These are phyloP conservation scores for Encarsia formosa DNA, from an alignment of 2,888 invertebrate species.

Conservation along the genomic window DNA sequence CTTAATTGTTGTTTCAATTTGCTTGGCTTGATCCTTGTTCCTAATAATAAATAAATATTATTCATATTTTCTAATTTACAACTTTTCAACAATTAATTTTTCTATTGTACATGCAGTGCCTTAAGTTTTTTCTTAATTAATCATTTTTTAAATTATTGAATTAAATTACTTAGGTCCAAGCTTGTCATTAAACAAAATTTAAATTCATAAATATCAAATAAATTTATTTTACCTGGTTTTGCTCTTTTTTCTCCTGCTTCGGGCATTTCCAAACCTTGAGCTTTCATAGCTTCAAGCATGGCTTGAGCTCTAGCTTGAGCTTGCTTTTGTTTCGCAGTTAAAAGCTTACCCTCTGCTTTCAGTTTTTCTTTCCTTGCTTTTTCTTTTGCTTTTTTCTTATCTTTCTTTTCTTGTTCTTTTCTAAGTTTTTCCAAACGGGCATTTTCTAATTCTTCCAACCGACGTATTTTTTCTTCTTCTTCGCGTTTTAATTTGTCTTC, in stretches of 20 bases:
- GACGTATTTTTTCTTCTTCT: constrained; percentile 75
- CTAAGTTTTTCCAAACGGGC: constrained; percentile 71
- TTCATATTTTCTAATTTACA: not conserved
- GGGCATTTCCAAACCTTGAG: constrained; percentile 80
- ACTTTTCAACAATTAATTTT: not conserved
- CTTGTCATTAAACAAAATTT: no score
- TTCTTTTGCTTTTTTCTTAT: constrained; percentile 85
- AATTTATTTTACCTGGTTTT: constrained; percentile 47
- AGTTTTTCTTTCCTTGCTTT: constrained; percentile 87
- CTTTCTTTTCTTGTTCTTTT: constrained; percentile 82
- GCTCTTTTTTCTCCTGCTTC: constrained; percentile 61
- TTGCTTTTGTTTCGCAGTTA: constrained; percentile 91
- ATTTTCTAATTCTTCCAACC: constrained; percentile 70
- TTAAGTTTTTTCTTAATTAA: no score
- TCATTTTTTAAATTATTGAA: no score
- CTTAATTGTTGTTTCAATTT: constrained; percentile 66
- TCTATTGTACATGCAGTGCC: no score
- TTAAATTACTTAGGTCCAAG: no score
- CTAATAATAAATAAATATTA: constrained; percentile 38
- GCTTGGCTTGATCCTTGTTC: constrained; percentile 70
- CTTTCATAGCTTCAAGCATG: constrained; percentile 82
- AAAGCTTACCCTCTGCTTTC: constrained; percentile 93
- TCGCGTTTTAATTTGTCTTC: constrained; percentile 71
- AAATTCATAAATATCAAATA: not conserved
- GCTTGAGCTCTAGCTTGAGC: constrained; percentile 85